Evolutionary conservation across 2,888 invertebrate genomes (phyloP), one percentile per base, ranked within the genome.

Genomic region (Thereva nobilitata): DNA sequence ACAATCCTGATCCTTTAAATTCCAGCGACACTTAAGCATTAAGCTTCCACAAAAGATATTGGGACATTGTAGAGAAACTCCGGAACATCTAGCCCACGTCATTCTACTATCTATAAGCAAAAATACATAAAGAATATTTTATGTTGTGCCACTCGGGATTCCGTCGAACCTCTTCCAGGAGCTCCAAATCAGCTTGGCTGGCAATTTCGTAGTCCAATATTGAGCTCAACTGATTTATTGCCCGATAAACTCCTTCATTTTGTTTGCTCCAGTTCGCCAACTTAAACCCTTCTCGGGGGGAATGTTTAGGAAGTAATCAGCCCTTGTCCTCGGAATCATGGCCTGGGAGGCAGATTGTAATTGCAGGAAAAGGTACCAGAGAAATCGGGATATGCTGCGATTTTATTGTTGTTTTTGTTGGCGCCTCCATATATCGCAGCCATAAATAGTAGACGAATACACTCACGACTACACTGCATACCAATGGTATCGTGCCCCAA

Each of bases 91-190:
- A 42, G 8, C 42, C 63, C 35, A 63, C 4, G 8, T 41, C 7
- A 50, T 41, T 50, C 6, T 50, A 10, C 50, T 50, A n/a, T 23
- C 49, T 40, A 12, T 50, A 41, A 49, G 49, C 1, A 23, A 63
- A 63, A 41, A 9, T 41, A 9, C 42, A 50, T 23, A 38, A 45
- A 44, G 34, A 9, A 44, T 35, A 42, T 8, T 42, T 49, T 34
- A 49, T 23, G 8, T 3, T 23, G 23, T 2, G 1, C 23, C 2
- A 23, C 23, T 23, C 23, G 1, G 34, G 40, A 52, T 42, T 7
- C 12, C n/a, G 12, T 50, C 63, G 49, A 56, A 68, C 68, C 42
- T 65, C 54, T 52, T 68, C 65, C 5, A 68, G 50, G 34, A 49
- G 42, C 49, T 61, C 42, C 56, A 68, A 61, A 55, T 68, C 68